Evolutionary conservation across 2,797 vertebrate species (phyloP).

Genomic region (Hyperoplus lanceolatus): DNA sequence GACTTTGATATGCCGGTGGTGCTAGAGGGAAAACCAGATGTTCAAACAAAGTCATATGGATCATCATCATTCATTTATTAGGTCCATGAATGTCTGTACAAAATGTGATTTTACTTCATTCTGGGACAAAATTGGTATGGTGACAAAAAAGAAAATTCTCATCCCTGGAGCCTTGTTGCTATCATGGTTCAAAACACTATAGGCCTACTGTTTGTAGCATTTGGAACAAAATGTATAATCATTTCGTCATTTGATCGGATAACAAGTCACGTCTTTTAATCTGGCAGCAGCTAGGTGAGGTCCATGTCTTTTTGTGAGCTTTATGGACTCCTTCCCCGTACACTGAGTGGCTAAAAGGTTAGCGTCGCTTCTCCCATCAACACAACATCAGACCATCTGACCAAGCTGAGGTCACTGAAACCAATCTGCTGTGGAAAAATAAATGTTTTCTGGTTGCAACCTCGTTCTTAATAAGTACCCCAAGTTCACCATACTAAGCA

Average conservation of each 20-base stretch:
- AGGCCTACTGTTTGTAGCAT: not conserved
- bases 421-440: not conserved
- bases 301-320: not conserved
- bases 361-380: slow-evolving; percentile 32
- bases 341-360: slow-evolving; percentile 51
- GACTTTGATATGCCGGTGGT: not conserved
- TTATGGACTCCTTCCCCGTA: slow-evolving; percentile 20
- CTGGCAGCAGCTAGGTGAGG: not conserved
- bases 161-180: not conserved
- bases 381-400: slow-evolving; percentile 6
- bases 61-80: not conserved
- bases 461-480: slow-evolving; percentile 25
- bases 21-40: not conserved
- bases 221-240: not conserved
- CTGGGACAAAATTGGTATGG: not conserved
- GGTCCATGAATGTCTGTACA: not conserved
- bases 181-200: not conserved
- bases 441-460: slow-evolving; percentile 31
- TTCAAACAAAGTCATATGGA: not conserved
- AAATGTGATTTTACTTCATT: not conserved
- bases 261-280: slow-evolving; percentile 11
- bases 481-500: slow-evolving; percentile 32
- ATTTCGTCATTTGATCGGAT: not conserved
- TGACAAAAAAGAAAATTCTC: not conserved
- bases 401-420: slow-evolving; percentile 4